Conservation (phyloP, 2,797 vertebrate species). For the Neostethus bicornis region DNA sequence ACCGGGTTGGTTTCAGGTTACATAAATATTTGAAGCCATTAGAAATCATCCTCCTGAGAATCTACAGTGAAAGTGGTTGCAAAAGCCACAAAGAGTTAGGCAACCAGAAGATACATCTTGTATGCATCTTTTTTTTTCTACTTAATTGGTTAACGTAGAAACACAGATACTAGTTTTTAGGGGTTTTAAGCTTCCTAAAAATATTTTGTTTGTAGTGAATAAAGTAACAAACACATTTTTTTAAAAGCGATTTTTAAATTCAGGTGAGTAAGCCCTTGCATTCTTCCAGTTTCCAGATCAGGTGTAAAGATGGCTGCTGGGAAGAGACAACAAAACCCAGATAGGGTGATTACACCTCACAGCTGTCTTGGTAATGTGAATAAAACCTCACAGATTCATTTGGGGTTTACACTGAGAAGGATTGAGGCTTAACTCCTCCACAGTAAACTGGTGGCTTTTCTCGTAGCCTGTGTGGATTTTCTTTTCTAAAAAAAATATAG, state of each 20-base stretch:
- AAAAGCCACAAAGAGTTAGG: conserved; percentile 56
- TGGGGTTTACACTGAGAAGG: conserved; percentile 33
- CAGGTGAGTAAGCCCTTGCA: not conserved
- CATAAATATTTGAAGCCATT: conserved; percentile 65
- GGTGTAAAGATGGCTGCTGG: conserved; percentile 14
- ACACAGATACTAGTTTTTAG: conserved; percentile 35
- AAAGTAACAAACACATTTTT: conserved; percentile 16
- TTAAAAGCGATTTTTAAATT: conserved; percentile 15
- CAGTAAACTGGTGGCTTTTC: conserved; percentile 5
- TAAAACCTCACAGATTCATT: conserved; percentile 15
- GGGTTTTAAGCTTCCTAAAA: conserved; percentile 24
- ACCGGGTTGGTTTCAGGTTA: conserved; percentile 49
- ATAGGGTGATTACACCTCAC: conserved; percentile 26
- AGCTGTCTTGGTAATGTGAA: conserved; percentile 24
- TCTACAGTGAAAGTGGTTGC: conserved; percentile 76
- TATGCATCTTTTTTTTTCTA: conserved; percentile 42
- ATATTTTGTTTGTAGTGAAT: conserved; percentile 22
- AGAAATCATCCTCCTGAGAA: conserved; percentile 61
- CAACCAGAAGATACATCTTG: conserved; percentile 34
- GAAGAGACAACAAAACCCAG: conserved; percentile 26
- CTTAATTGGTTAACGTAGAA: conserved; percentile 38
- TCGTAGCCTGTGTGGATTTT: conserved; percentile 6
- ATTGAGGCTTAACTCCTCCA: conserved; percentile 14
- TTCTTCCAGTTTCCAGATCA: conserved; percentile 18
- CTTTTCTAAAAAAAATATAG: not conserved